Evolutionary conservation across 1,140 invertebrate species (phyloP).

Genomic region (Plutomurus gul): DNA sequence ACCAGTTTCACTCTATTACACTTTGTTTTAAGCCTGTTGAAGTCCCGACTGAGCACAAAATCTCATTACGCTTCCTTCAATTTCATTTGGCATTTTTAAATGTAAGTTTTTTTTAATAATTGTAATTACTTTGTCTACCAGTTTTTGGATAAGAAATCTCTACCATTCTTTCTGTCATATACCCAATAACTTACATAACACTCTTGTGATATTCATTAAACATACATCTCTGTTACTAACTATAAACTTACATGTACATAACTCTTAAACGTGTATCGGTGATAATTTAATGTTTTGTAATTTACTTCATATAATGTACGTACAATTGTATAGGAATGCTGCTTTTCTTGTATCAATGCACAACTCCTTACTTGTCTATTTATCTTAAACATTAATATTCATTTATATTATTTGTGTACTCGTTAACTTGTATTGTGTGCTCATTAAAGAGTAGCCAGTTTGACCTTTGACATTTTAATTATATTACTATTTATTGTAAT

Average conservation of each 20-base stretch:
- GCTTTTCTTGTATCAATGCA: conserved; percentile 11
- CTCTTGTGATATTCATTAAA: no score
- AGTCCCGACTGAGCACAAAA: no score
- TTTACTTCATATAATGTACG: not conserved
- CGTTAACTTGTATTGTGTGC: not conserved
- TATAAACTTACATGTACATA: not conserved
- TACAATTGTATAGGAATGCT: conserved; percentile 22
- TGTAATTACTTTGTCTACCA: no score
- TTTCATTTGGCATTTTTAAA: no score
- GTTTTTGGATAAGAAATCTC: no score
- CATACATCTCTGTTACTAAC: not conserved
- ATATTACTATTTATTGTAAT: not conserved
- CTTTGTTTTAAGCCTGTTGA: no score
- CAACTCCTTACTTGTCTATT: not conserved
- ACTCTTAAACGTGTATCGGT: not conserved
- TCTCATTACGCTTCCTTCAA: no score
- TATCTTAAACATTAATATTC: not conserved
- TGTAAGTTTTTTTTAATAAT: no score
- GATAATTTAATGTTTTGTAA: not conserved
- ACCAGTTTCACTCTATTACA: no score
- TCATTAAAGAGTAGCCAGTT: not conserved
- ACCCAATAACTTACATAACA: conserved; percentile 25
- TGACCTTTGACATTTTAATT: not conserved
- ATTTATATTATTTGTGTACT: not conserved
- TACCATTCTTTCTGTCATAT: no score